phyloP scores from a whole-genome alignment of 2,113 vertebrate genomes.

The Zingel zingel region DNA sequence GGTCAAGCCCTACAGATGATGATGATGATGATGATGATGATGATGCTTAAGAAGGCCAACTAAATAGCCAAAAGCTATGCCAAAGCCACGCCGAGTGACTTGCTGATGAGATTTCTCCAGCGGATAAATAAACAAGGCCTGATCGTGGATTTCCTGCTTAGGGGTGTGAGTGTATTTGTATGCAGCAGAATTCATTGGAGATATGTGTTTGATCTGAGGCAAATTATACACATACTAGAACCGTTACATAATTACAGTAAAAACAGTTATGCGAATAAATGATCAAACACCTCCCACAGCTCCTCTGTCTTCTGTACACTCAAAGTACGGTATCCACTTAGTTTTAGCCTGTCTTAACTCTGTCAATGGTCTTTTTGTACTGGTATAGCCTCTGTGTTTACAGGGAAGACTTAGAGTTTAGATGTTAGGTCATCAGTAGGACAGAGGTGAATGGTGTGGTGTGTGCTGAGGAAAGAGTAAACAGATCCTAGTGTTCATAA shows the following conservation, averaged over 20 bases:
- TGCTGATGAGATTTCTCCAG: slow-evolving; percentile 69
- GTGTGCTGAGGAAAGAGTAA: slow-evolving; percentile 64
- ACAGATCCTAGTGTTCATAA: slow-evolving; percentile 59
- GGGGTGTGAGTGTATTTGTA: slow-evolving; percentile 49
- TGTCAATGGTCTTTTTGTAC: slow-evolving; percentile 71
- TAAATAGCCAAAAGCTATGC: too few relatives aligned
- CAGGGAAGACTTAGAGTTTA: slow-evolving; percentile 63
- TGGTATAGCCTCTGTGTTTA: slow-evolving; percentile 55
- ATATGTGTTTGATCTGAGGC: slow-evolving; percentile 29
- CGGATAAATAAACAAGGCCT: slow-evolving; percentile 76
- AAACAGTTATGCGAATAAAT: slow-evolving; percentile 15
- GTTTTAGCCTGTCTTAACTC: slow-evolving; percentile 32
- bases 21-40: slow-evolving; percentile 39
- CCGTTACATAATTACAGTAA: slow-evolving; percentile 35
- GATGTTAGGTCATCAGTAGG: slow-evolving; percentile 75
- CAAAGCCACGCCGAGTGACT: slow-evolving; percentile 48
- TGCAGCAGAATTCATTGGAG: not conserved
- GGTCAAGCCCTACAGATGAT: slow-evolving; percentile 67
- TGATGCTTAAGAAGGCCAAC: slow-evolving; percentile 49
- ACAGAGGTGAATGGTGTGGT: slow-evolving; percentile 72
- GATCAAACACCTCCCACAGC: slow-evolving; percentile 38
- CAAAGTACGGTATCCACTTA: slow-evolving; percentile 12
- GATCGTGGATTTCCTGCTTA: slow-evolving; percentile 65
- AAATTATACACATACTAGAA: slow-evolving; percentile 25
- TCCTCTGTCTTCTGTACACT: slow-evolving; percentile 13